Base-by-base conservation (phyloP, 1,140 invertebrate species). In the Euwallacea fornicatus region DNA sequence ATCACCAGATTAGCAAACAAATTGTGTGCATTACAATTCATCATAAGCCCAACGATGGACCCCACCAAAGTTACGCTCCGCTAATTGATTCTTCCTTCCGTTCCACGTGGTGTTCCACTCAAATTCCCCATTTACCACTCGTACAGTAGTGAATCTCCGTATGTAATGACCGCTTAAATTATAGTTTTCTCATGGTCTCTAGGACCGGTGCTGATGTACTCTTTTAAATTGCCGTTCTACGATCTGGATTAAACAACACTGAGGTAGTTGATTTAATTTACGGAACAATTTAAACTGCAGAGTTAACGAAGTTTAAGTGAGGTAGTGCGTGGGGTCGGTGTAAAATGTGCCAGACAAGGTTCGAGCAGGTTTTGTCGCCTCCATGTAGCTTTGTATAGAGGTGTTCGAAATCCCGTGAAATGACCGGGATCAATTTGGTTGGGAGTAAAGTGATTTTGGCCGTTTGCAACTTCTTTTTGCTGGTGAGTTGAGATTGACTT, bases 61-160 rank as follows among this genome's bases (percentile, higher is more conserved):
- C 21, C 21, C 21, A 33, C 21, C 21, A 33, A 33, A 33, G 21
- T 33, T 33, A 33, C 21, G 21, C 21, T 33, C 21, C 75, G 77
- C 74, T 79, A 78, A 79, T 76, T 77, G 74, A 63, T 60, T 69
- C 78, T 79, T 80, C 79, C 79, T 80, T 80, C 79, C 79, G 78
- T 78, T 76, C 72, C 42, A 71, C 66, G 42, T 53, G 59, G 67
- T 72, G 67, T 69, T 56, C 66, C 1, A 33, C 21, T 33, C 21
- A 33, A 33, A 33, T 33, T 33, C 21, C 21, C 21, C 21, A 33
- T 33, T 33, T 33, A 33, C 21, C 21, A 33, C 21, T 33, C 21
- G 21, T 4, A 33, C 21, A 33, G 21, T 33, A 33, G 21, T 33
- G 21, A 33, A 33, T 33, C 21, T 33, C 21, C 21, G 21, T 33